Percentiles rank a stretch among this genome's conserved stretches.
These are phyloP conservation scores for Dermochelys coriacea DNA, from an alignment of 2,797 vertebrate species.

Conservation along the genomic window DNA sequence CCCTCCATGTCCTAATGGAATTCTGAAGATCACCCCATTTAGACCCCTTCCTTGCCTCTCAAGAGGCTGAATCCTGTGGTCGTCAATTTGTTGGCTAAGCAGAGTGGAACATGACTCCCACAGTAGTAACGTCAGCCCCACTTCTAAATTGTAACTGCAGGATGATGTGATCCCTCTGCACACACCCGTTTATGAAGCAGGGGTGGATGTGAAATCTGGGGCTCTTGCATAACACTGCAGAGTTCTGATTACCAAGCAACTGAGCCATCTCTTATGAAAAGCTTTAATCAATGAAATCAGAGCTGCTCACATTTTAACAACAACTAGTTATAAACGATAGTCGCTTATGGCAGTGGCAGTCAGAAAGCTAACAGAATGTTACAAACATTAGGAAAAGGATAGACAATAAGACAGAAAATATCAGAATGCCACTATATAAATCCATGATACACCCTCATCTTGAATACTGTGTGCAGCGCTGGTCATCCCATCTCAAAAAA, in stretches of 20 bases:
- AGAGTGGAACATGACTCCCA: background rate
- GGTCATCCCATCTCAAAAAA: background rate
- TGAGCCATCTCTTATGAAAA: background rate
- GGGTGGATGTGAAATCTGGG: fast-evolving
- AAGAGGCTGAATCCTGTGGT: background rate
- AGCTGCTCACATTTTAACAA: background rate
- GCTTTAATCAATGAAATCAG: background rate
- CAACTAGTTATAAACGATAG: background rate
- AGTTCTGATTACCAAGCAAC: background rate
- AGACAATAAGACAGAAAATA: background rate
- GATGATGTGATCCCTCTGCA: background rate
- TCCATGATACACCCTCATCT: background rate
- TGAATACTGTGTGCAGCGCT: background rate
- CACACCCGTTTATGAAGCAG: background rate
- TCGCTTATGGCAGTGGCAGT: background rate
- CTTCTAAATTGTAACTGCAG: background rate
- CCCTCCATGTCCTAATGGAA: background rate
- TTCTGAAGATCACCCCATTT: background rate
- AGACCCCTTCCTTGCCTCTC: background rate
- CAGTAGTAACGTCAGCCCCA: background rate
- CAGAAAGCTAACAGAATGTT: background rate
- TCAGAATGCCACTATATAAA: background rate
- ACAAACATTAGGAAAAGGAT: background rate
- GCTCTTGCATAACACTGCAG: background rate
- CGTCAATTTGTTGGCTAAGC: background rate